Evolutionary conservation across 1,140 invertebrate species (phyloP), one percentile per base, ranked within the genome.

Genomic region (Pseudomyrmex concolor): DNA sequence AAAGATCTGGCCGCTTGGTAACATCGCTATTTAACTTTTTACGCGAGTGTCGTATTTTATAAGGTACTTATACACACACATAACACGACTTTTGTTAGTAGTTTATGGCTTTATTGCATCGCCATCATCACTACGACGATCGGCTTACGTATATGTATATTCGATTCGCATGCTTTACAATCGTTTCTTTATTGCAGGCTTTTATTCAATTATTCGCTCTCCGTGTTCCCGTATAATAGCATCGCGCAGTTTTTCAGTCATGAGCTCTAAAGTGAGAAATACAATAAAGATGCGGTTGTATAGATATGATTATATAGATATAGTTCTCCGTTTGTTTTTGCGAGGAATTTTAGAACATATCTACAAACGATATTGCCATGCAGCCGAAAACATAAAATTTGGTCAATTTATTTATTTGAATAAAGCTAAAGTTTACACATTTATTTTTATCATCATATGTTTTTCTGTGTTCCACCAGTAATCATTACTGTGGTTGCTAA

Each of bases 91-190:
- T n/a, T n/a, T n/a, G n/a, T n/a, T 34, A 82, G 74, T 34, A 72
- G 76, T 91, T 91, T 91, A 91, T 91, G 74, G 74, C 67, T 89
- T 91, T 88, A 91, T 76, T 51, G 70, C 86, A 50, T 2, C 55
- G 48, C 78, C 76, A 74, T 43, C 68, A 55, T 70, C n/a, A 54
- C 45, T 22, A 51, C n/a, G 34, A 25, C 34, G 34, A 34, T 34
- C 55, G 9, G 34, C 43, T 71, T 60, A 81, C 54, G 60, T 25
- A 50, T 43, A 63, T 15, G 25, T 83, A 63, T 15, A 45, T 83
- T 57, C 51, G 54, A 83, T 67, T 57, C 67, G 62, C 68, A 50
- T 84, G 63, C 64, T 90, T 90, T 89, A 90, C 81, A 77, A 48
- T 78, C 73, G 34, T 86, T 83, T 60, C 55, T 82, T 88, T 89